Conservation (phyloP, 2,888 invertebrate genomes). For the Leptarthrus brevirostris region DNA sequence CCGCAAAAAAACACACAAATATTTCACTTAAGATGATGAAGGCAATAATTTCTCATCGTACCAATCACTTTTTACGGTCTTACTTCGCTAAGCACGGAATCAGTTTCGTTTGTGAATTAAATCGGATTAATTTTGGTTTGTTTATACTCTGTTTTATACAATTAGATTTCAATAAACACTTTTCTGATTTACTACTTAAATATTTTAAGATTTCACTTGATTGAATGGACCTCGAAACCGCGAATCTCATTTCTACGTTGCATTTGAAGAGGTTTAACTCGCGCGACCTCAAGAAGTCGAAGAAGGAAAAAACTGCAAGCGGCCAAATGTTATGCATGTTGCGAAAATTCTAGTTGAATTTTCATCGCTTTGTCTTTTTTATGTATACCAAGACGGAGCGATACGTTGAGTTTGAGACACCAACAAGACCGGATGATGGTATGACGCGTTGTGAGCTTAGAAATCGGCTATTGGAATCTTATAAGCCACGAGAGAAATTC, state of each 20-base stretch:
- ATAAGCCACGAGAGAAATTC: constrained; percentile 32
- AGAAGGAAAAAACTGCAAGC: neutral
- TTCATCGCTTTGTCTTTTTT: neutral
- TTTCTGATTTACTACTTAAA: too few relatives aligned
- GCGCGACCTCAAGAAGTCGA: neutral
- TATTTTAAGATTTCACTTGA: too few relatives aligned
- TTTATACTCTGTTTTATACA: neutral
- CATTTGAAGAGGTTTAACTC: too few relatives aligned
- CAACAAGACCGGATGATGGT: constrained; percentile 9
- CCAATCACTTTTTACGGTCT: constrained; percentile 18
- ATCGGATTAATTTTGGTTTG: neutral
- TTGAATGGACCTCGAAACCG: too few relatives aligned
- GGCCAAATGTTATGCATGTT: constrained; percentile 12
- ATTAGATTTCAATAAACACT: neutral
- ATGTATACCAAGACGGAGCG: too few relatives aligned
- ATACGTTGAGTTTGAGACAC: too few relatives aligned
- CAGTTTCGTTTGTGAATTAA: constrained; percentile 9
- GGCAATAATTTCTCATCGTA: neutral
- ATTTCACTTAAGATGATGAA: constrained; percentile 15
- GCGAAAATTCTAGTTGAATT: constrained; percentile 34
- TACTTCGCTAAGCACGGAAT: constrained; percentile 1
- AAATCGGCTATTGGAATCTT: constrained; percentile 20
- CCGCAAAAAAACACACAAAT: neutral
- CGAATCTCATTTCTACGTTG: too few relatives aligned
- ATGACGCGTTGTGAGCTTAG: constrained; percentile 20